phyloP scores from a whole-genome alignment of 2,113 vertebrate genomes.

The Percina caprodes region DNA sequence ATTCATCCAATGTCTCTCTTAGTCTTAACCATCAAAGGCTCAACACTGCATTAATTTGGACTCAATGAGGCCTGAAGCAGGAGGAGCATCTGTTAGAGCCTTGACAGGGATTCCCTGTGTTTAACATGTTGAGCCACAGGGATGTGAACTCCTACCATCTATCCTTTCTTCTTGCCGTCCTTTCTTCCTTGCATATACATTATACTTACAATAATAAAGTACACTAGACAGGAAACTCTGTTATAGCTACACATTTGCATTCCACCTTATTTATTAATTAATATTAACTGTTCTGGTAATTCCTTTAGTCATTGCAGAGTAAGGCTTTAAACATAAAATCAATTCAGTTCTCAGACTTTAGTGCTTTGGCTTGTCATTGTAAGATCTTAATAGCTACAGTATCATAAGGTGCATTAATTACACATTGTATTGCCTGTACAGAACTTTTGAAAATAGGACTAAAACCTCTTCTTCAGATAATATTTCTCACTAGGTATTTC shows the following conservation, averaged over 20 bases:
- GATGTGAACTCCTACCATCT: constrained; percentile 20
- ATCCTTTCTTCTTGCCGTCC: background rate
- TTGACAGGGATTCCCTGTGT: constrained; percentile 51
- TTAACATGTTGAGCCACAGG: constrained; percentile 35
- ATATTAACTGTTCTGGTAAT: constrained; percentile 16
- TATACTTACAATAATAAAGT: constrained; percentile 9
- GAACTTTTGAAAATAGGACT: constrained; percentile 25
- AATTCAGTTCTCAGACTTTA: background rate
- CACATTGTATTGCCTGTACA: constrained; percentile 14
- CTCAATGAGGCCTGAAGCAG: constrained; percentile 62
- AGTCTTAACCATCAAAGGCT: constrained; percentile 43
- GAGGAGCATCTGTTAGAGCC: constrained; percentile 48
- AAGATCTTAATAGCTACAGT: background rate
- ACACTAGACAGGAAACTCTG: background rate
- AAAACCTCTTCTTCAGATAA: constrained; percentile 13
- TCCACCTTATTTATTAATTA: constrained; percentile 15
- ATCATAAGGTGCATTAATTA: constrained; percentile 14
- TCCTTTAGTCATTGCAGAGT: background rate
- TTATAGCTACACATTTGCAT: constrained; percentile 16
- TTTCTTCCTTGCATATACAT: background rate
- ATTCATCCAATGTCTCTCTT: constrained; percentile 30
- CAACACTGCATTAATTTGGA: constrained; percentile 29
- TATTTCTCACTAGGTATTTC: constrained; percentile 32
- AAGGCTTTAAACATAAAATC: background rate
- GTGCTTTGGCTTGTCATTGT: background rate